phyloP scores from a whole-genome alignment of 2,113 vertebrate species.

The Passer domesticus region DNA sequence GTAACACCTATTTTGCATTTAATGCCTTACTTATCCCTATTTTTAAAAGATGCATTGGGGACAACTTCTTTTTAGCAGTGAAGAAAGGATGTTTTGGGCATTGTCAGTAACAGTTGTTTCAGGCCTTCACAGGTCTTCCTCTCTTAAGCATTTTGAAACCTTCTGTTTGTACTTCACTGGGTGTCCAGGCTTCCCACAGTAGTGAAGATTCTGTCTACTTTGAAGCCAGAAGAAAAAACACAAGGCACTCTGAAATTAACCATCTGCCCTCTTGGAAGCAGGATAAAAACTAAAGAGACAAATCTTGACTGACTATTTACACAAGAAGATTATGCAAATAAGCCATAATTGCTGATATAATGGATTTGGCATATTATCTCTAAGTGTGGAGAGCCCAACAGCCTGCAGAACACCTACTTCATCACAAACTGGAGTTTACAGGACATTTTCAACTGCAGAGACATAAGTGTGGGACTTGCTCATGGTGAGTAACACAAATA shows the following conservation, averaged over 20 bases:
- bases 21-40: not conserved
- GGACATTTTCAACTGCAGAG: not conserved
- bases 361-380: not conserved
- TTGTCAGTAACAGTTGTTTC: not conserved
- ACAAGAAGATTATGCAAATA: not conserved
- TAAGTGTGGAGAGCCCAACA: not conserved
- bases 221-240: not conserved
- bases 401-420: not conserved
- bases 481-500: not conserved
- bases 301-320: not conserved
- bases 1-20: not conserved
- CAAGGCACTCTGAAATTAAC: not conserved
- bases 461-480: not conserved
- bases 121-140: not conserved
- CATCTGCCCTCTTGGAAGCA: not conserved
- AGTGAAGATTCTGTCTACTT: not conserved
- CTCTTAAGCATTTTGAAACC: not conserved
- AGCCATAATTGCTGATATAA: not conserved
- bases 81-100: not conserved
- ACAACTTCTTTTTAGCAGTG: not conserved
- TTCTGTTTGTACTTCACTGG: not conserved
- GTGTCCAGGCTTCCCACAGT: not conserved
- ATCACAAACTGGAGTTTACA: not conserved
- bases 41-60: not conserved
- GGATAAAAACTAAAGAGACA: not conserved